Evolutionary conservation across 2,888 invertebrate genomes (phyloP).

Genomic region (Melieria omissa): DNA sequence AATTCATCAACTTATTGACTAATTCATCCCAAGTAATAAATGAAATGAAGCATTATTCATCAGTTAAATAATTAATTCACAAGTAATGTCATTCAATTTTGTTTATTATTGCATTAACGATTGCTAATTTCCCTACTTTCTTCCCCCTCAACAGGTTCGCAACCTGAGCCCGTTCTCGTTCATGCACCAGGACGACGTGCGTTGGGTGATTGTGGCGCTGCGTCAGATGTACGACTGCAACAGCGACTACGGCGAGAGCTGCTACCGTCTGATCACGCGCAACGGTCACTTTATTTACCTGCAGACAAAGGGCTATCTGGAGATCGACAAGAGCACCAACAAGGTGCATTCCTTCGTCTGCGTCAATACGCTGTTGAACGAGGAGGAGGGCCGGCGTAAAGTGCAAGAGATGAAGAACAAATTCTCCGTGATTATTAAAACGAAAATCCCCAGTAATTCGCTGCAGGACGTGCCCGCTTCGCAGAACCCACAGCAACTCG

Average conservation of each 20-base stretch:
- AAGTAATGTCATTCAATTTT: too few relatives aligned
- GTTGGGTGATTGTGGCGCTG: constrained; percentile 88
- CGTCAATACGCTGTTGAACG: constrained; percentile 80
- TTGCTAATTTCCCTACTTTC: too few relatives aligned
- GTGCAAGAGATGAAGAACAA: constrained; percentile 83
- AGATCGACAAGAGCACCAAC: constrained; percentile 80
- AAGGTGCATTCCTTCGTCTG: constrained; percentile 88
- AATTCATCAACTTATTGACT: too few relatives aligned
- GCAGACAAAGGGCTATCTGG: constrained; percentile 84
- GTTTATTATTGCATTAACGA: too few relatives aligned
- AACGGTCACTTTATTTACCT: constrained; percentile 87
- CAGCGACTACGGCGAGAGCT: constrained; percentile 84
- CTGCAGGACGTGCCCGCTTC: constrained; percentile 69
- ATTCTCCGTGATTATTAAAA: constrained; percentile 77
- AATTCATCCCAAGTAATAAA: too few relatives aligned
- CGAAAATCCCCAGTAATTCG: constrained; percentile 66
- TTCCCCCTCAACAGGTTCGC: constrained; percentile 69
- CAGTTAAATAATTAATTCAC: too few relatives aligned
- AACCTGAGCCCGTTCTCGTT: constrained; percentile 88
- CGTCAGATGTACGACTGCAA: constrained; percentile 89
- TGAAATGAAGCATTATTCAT: too few relatives aligned
- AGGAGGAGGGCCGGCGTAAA: constrained; percentile 78
- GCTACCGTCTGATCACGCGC: constrained; percentile 83
- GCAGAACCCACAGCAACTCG: constrained; percentile 77
- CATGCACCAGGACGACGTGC: constrained; percentile 90